These are phyloP conservation scores for Polypedilum vanderplanki DNA, from an alignment of 1,140 invertebrate genomes.

Conservation along the genomic window DNA sequence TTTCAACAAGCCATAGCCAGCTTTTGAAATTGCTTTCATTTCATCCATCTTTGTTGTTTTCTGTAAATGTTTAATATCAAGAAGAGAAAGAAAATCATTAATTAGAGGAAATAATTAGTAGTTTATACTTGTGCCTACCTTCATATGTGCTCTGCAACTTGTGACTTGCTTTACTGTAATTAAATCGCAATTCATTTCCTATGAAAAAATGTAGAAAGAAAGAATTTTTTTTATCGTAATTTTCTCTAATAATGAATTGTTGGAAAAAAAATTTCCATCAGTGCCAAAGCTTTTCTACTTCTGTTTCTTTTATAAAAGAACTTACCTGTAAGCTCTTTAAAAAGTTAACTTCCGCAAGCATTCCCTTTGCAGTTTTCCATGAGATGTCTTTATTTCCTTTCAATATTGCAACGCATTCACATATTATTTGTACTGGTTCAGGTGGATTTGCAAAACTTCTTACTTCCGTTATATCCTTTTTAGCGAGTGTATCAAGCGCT, in stretches of 20 bases:
- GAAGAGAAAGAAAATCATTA: not conserved
- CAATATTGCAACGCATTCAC: constrained; percentile 80
- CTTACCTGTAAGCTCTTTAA: constrained; percentile 50
- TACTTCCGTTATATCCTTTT: constrained; percentile 86
- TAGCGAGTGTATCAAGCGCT: constrained; percentile 73
- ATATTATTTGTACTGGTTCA: constrained; percentile 76
- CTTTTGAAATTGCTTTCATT: constrained; percentile 69
- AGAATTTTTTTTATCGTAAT: not conserved
- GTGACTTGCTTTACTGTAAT: constrained; percentile 68
- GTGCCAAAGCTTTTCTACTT: too few species aligned
- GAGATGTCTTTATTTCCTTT: constrained; percentile 73
- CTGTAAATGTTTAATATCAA: constrained; percentile 30
- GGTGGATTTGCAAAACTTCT: constrained; percentile 79
- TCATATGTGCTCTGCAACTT: constrained; percentile 62
- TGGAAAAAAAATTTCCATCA: not conserved
- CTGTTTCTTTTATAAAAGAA: too few species aligned
- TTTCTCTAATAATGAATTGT: not conserved
- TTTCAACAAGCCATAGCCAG: constrained; percentile 73
- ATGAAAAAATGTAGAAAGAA: constrained; percentile 36
- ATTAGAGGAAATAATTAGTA: not conserved
- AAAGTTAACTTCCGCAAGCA: constrained; percentile 87
- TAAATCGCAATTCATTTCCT: constrained; percentile 77
- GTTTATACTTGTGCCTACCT: constrained; percentile 39
- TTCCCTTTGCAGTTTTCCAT: constrained; percentile 82
- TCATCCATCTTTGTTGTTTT: constrained; percentile 61